Base-by-base conservation (phyloP, 1,140 invertebrate genomes). In the Drosophila baimaii region DNA sequence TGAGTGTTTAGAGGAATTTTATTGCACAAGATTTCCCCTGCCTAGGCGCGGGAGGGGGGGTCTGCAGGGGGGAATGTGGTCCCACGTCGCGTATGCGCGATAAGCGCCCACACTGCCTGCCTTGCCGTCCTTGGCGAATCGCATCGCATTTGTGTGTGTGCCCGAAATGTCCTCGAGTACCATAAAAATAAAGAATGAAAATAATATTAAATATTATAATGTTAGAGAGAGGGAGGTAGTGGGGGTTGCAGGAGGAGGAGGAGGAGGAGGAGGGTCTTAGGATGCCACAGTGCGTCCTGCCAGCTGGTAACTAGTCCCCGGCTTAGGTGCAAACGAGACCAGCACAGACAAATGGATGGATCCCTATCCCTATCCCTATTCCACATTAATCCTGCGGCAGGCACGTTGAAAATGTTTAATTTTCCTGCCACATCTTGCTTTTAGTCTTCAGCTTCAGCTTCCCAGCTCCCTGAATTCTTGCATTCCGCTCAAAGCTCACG, bases 1-100 rank as follows among this genome's bases (percentile, higher is more conserved):
- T 91, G 90, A 91, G 90, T 91, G 90, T 91, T 88, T 90, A 91
- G 83, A 91, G 90, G 90, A 91, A 91, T 91, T 91, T 91, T 91
- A 91, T 91, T 91, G 85, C 90, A 75, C 75, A 85, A 88, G 90
- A 91, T 91, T 90, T 88, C 71, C 64, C 52, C 64, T 58, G 70
- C 77, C 83, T 83, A 89, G 84, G 56, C 41, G 27, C 10, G 1
- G 5, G 43, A 13, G 39, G 17, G 12, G 31, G 17, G 29, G 23
- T 9, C 17, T 9, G 31, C 25, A 2, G 54, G 5, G 17, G 23
- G 41, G 25, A 41, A 47, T 49, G 61, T 62, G 47, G 68, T 79
- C 72, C 83, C 68, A 83, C 61, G 61, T 88, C 63, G 84, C 80
- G 84, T 77, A 88, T 88, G 84, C 83, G 83, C 79, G 83, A 86